Conservation (phyloP, 2,888 invertebrate species). For the Agrochola lychnidis region DNA sequence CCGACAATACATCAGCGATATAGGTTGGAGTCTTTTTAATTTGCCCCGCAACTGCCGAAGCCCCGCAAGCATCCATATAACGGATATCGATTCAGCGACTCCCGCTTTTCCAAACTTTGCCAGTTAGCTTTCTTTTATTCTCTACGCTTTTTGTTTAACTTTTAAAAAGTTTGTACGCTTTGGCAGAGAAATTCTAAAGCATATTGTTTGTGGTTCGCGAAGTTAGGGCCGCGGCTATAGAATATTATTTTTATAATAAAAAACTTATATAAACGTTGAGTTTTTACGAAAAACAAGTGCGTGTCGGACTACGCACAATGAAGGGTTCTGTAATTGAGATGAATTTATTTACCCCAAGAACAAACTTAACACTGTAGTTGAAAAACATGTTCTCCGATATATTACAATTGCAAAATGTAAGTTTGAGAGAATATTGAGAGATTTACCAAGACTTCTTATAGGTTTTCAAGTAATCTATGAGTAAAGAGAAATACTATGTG, state of each 20-base stretch:
- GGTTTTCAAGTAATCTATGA: too few species aligned
- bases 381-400: too few species aligned
- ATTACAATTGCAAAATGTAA: too few species aligned
- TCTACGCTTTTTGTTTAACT: slow-evolving; percentile 29
- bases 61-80: slow-evolving; percentile 72
- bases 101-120: slow-evolving; percentile 71
- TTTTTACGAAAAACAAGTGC: not conserved
- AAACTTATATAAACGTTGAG: not conserved
- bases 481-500: too few species aligned
- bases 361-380: too few species aligned
- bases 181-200: slow-evolving; percentile 27
- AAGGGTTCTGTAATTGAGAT: too few species aligned
- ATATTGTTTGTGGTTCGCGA: slow-evolving; percentile 40
- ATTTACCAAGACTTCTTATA: too few species aligned
- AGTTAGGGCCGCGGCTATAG: slow-evolving; percentile 17
- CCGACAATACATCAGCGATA: slow-evolving; percentile 63
- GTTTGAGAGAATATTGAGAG: too few species aligned
- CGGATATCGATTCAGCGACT: slow-evolving; percentile 76
- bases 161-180: slow-evolving; percentile 31
- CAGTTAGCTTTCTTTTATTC: slow-evolving; percentile 53
- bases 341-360: too few species aligned
- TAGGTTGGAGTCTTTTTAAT: slow-evolving; percentile 76
- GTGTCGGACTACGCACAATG: too few species aligned
- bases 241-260: slow-evolving; percentile 26
- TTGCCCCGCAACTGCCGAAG: slow-evolving; percentile 79